Percentiles rank a stretch among this genome's conserved stretches.
phyloP scores from a whole-genome alignment of 2,797 vertebrate genomes.

The Percopsis omiscomaycus region DNA sequence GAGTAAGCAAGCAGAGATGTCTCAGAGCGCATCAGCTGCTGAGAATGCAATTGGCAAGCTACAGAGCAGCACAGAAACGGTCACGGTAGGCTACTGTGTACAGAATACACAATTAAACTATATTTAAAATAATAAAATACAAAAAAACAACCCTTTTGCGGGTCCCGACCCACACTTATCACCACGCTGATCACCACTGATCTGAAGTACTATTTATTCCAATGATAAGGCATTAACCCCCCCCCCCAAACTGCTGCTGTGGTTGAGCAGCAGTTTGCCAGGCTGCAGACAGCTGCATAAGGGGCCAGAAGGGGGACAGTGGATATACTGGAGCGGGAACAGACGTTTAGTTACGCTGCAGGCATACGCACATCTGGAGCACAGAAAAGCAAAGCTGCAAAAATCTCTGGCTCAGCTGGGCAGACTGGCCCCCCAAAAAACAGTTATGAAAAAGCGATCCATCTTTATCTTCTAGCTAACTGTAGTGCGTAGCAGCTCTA shows the following conservation, averaged over 20 bases:
- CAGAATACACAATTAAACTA: not conserved
- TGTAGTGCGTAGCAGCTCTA: too few species aligned
- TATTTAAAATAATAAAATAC: too few species aligned
- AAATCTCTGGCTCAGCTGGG: conserved; percentile 66
- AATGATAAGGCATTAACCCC: not conserved
- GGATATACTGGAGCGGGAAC: conserved; percentile 73
- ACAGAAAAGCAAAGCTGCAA: conserved; percentile 62
- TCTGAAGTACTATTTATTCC: not conserved
- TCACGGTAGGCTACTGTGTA: conserved; percentile 66
- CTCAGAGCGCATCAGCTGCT: conserved; percentile 60
- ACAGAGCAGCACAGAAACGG: conserved; percentile 69
- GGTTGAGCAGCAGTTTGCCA: conserved; percentile 71
- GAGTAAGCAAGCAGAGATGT: conserved; percentile 58
- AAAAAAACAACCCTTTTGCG: too few species aligned
- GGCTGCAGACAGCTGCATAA: conserved; percentile 63
- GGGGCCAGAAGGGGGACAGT: conserved; percentile 63
- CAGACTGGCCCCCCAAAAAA: conserved; percentile 61
- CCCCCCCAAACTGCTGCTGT: not conserved
- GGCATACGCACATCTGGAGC: conserved; percentile 76
- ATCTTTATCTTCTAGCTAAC: too few species aligned
- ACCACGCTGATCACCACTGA: too few species aligned
- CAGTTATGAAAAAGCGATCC: too few species aligned
- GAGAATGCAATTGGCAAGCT: conserved; percentile 75
- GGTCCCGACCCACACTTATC: too few species aligned
- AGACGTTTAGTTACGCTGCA: conserved; percentile 70